Conservation (phyloP, 2,888 invertebrate species). For the Sphaerophoria rueppellii region DNA sequence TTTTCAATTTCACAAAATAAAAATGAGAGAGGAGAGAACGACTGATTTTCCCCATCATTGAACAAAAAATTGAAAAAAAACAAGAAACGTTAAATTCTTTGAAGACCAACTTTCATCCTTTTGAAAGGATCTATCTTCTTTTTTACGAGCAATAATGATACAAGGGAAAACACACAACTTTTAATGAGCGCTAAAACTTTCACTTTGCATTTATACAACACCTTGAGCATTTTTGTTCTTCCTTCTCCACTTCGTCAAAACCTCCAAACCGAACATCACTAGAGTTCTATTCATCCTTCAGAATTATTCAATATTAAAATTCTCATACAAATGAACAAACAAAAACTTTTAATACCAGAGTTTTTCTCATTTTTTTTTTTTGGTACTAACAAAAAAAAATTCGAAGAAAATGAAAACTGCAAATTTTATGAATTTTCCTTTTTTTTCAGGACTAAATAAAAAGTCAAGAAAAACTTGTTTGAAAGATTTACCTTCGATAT, state of each 20-base stretch:
- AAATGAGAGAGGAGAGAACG: neutral
- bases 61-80: slow-evolving; percentile 43
- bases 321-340: slow-evolving; percentile 5
- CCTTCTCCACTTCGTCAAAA: neutral
- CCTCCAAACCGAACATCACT: neutral
- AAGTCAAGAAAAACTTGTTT: neutral
- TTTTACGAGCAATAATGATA: slow-evolving; percentile 16
- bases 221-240: slow-evolving; percentile 50
- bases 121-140: slow-evolving; percentile 26
- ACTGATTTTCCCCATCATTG: slow-evolving; percentile 46
- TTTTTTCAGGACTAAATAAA: neutral
- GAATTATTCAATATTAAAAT: slow-evolving; percentile 12
- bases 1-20: neutral
- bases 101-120: slow-evolving; percentile 21
- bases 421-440: neutral
- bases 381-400: neutral
- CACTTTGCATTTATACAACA: slow-evolving; percentile 57
- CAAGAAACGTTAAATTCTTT: slow-evolving; percentile 38
- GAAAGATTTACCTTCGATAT: slow-evolving; percentile 59
- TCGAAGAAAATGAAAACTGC: neutral
- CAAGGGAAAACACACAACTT: slow-evolving; percentile 50
- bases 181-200: slow-evolving; percentile 70
- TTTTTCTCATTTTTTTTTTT: slow-evolving; percentile 27
- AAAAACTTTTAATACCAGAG: slow-evolving; percentile 49
- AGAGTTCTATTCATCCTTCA: slow-evolving; percentile 9